Conservation (phyloP, 2,888 invertebrate species). For the Asteroscopus sphinx region DNA sequence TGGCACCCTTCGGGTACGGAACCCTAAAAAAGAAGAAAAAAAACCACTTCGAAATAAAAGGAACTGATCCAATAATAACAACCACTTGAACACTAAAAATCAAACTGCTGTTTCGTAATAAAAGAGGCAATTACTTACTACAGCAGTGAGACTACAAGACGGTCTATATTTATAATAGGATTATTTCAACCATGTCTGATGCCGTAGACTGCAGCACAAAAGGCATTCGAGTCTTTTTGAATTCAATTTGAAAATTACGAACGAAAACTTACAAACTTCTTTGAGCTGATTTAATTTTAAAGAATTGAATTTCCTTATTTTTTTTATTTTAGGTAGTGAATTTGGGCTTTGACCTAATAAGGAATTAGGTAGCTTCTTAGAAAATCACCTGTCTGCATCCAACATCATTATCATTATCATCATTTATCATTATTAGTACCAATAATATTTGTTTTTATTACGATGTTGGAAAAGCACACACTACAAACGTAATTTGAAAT, state of each 20-base stretch:
- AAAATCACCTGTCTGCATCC: no score
- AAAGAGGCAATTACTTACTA: conserved; percentile 48
- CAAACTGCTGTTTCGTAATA: conserved; percentile 44
- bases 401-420: no score
- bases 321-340: not conserved
- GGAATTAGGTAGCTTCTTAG: no score
- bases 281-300: conserved; percentile 12
- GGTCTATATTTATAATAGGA: conserved; percentile 45
- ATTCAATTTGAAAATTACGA: conserved; percentile 28
- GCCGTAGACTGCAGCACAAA: conserved; percentile 29
- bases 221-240: conserved; percentile 25
- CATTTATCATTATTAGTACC: no score
- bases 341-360: no score
- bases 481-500: no score
- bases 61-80: conserved; percentile 13
- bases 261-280: conserved; percentile 5
- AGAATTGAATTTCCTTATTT: not conserved
- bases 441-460: no score
- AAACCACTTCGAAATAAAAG: no score
- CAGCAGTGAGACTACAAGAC: conserved; percentile 17
- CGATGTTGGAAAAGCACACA: no score
- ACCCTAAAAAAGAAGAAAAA: no score
- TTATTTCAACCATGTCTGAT: conserved; percentile 35
- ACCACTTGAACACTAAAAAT: conserved; percentile 40
- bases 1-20: no score